Conservation (phyloP, 1,140 invertebrate genomes). For the Diorhabda elongata region DNA sequence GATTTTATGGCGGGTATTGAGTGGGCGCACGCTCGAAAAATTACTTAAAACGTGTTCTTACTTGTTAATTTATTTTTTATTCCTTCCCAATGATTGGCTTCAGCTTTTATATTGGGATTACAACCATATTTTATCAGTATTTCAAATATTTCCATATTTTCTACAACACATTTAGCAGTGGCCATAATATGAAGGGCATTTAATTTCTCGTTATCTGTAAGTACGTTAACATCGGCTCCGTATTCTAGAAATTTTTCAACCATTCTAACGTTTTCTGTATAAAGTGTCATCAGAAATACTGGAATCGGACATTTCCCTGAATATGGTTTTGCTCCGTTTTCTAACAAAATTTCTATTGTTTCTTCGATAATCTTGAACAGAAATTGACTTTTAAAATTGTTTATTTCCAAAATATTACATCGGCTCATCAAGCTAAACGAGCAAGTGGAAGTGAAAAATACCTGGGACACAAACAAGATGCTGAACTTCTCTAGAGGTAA, state of each 20-base stretch:
- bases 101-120: conserved; percentile 39
- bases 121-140: conserved; percentile 46
- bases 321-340: conserved; percentile 48
- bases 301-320: conserved; percentile 48
- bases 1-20: no score
- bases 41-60: no score
- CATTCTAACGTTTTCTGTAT: conserved; percentile 43
- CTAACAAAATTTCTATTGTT: conserved; percentile 45
- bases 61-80: no score
- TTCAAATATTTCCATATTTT: conserved; percentile 44
- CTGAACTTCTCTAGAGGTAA: no score
- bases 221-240: conserved; percentile 47
- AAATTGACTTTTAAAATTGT: no score
- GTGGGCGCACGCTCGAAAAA: no score
- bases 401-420: no score
- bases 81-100: conserved; percentile 29
- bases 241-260: conserved; percentile 43
- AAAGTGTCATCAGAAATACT: conserved; percentile 46
- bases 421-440: no score
- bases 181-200: conserved; percentile 48
- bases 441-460: no score
- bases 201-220: conserved; percentile 42
- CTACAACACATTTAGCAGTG: conserved; percentile 39
- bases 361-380: no score
- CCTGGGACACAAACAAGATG: no score